Base-by-base conservation (phyloP, 2,888 invertebrate genomes). In the Smittia sp. region DNA sequence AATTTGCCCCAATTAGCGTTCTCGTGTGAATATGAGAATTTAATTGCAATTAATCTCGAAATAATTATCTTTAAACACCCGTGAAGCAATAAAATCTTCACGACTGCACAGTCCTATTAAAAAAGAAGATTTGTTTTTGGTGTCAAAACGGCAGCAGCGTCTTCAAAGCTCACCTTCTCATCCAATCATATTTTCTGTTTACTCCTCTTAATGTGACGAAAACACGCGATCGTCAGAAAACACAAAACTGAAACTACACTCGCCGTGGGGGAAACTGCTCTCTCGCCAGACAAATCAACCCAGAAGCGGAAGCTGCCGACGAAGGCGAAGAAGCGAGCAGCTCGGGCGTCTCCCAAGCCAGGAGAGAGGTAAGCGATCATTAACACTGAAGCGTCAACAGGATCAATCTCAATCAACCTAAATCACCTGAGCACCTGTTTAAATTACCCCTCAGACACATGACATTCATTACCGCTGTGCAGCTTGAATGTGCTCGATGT, bases 301-400 rank as follows among this genome's bases (percentile, higher is more conserved):
- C 92, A 92, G 15, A 86, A 85, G 78, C 91, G 92, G 84, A 92
- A 90, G 82, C 81, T 90, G 73, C 86, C 91, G 0, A 86, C 92
- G 15, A 85, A 89, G 79, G 92, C 92, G 4, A 87, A 86, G 82
- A 87, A 89, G 79, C 90, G 87, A 77, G 86, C 90, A 78, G 80
- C 83, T 54, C 86, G 85, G 72, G 72, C 7, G 13, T 20, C 1
- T 25, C 72, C 74, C 41, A 76, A 76, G 63, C 75, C 76, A 15
- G 75, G 75, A 58, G 77, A 77, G 70, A 77, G 76, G 77, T 77
- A 74, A 75, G 32, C 38, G 2, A 4, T 46, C 11, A 46, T 38
- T 38, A 6, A 38, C n/a, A n/a, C n/a, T n/a, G n/a, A n/a, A 41
- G 24, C 15, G 20, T 20, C 62, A 62, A 20, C 24, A 46, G 11